Evolutionary conservation across 92 coral and sea anemone species (phyloP).

Genomic region (Paramuricea clavata): DNA sequence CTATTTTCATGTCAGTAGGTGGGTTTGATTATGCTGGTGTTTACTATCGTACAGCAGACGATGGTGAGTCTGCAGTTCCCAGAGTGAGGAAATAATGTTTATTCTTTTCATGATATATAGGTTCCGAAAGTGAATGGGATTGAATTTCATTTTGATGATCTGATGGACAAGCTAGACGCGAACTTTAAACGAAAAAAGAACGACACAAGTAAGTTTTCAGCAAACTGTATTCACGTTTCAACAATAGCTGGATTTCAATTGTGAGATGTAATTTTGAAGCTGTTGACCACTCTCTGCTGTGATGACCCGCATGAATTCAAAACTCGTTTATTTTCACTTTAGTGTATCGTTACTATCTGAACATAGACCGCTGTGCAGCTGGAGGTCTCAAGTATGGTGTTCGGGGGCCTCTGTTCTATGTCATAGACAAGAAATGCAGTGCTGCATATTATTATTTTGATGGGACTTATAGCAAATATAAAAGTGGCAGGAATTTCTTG

Average conservation of each 20-base stretch:
- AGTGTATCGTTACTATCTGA: conserved; percentile 90
- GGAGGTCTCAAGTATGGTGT: conserved; percentile 91
- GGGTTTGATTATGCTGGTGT: not conserved
- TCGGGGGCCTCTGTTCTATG: conserved; percentile 90
- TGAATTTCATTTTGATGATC: conserved; percentile 77
- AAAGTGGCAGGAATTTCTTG: conserved; percentile 66
- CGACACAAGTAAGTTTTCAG: conserved; percentile 58
- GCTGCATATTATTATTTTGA: conserved; percentile 74
- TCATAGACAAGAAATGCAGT: conserved; percentile 83
- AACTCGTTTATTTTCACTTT: not conserved
- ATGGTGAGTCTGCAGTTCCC: no score
- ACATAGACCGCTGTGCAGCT: conserved; percentile 92
- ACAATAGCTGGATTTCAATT: no score
- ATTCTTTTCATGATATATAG: conserved; percentile 43
- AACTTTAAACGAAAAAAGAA: conserved; percentile 50
- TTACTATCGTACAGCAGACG: no score
- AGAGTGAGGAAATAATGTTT: not conserved
- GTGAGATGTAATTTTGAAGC: no score
- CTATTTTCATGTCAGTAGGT: not conserved
- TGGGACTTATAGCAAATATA: conserved; percentile 69
- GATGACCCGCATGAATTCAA: no score
- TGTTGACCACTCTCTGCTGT: no score
- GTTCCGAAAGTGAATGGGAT: conserved; percentile 84
- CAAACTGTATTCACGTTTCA: no score
- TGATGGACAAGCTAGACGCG: conserved; percentile 79